Percentiles rank a stretch among this genome's conserved stretches.
phyloP scores from a whole-genome alignment of 2,888 invertebrate species.

The Agonum fuliginosum region DNA sequence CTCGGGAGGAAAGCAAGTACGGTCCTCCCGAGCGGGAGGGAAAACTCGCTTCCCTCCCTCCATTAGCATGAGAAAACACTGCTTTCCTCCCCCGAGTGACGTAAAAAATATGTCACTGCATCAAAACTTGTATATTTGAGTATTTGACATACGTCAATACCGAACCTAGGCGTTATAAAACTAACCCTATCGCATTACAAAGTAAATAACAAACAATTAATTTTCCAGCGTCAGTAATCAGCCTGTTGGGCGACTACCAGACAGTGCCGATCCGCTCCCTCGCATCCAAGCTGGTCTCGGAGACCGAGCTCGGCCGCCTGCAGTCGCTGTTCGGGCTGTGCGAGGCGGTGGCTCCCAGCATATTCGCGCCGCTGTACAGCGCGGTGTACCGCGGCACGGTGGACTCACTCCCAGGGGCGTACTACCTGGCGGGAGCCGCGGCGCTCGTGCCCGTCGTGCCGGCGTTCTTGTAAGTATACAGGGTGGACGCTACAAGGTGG shows the following conservation, averaged over 20 bases:
- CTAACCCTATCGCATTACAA: no score
- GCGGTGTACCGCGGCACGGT: constrained; percentile 74
- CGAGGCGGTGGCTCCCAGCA: constrained; percentile 76
- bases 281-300: constrained; percentile 70
- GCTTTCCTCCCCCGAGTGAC: no score
- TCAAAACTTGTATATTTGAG: no score
- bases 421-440: constrained; percentile 75
- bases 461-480: constrained; percentile 74
- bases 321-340: constrained; percentile 78
- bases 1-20: no score
- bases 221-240: constrained; percentile 65
- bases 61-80: no score
- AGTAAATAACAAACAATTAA: not conserved
- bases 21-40: no score
- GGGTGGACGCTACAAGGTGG: no score
- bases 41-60: no score
- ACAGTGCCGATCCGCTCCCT: constrained; percentile 70
- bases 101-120: not conserved
- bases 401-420: constrained; percentile 74
- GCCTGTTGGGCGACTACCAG: constrained; percentile 69
- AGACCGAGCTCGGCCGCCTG: constrained; percentile 70
- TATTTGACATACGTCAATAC: no score
- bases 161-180: no score
- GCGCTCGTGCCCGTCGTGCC: constrained; percentile 73
- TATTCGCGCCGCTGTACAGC: constrained; percentile 77